Evolutionary conservation across 2,888 invertebrate genomes (phyloP).

Genomic region (Odontocerum albicorne): DNA sequence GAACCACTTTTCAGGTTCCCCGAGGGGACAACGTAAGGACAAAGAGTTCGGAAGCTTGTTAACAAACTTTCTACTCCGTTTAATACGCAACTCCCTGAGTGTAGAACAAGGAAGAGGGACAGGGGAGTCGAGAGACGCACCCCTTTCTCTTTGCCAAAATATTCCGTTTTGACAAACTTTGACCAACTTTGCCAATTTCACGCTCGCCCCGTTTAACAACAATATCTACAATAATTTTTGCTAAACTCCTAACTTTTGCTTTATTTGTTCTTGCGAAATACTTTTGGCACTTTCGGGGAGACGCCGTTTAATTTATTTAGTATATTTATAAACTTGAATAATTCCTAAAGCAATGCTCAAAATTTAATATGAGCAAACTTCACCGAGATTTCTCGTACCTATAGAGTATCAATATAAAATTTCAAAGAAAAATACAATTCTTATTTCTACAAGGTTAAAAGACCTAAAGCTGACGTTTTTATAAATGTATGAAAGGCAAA

Average conservation of each 20-base stretch:
- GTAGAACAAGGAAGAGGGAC: not conserved
- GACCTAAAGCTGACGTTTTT: too few species aligned
- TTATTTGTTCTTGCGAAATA: conserved; percentile 13
- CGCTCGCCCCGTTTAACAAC: conserved; percentile 17
- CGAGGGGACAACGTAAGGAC: conserved; percentile 26
- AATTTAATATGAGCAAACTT: too few species aligned
- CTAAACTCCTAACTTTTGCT: conserved; percentile 12
- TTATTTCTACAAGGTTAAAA: too few species aligned
- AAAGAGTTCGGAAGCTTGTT: conserved; percentile 34
- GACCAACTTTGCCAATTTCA: conserved; percentile 20
- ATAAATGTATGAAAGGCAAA: too few species aligned
- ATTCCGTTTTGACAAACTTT: conserved; percentile 23
- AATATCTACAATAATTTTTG: conserved; percentile 21
- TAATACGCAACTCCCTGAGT: conserved; percentile 12
- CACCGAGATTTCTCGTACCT: too few species aligned
- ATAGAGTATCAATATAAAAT: too few species aligned
- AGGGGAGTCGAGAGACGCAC: not conserved
- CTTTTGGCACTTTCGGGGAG: not conserved
- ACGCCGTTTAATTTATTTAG: too few species aligned
- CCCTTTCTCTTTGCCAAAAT: conserved; percentile 3
- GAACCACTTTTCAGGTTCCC: conserved; percentile 9
- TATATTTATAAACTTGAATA: too few species aligned
- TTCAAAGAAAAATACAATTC: too few species aligned
- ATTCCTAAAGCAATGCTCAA: too few species aligned
- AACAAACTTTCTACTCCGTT: conserved; percentile 32